Evolutionary conservation across 2,888 invertebrate species (phyloP).

Genomic region (Orthosia cruda): DNA sequence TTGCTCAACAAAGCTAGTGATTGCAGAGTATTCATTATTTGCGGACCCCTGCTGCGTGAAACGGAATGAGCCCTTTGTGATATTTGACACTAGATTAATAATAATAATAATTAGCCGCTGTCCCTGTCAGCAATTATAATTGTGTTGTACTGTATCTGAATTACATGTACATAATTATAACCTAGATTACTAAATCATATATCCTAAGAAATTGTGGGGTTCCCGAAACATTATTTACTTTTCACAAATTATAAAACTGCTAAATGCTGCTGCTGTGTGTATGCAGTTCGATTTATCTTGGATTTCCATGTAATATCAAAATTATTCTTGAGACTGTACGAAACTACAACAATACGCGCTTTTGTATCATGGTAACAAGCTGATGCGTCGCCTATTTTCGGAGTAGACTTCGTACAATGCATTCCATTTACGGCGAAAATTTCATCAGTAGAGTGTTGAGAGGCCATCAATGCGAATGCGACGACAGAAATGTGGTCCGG

Average conservation of each 20-base stretch:
- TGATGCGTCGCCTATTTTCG: neutral
- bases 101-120: neutral
- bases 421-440: neutral
- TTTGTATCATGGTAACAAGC: neutral
- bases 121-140: neutral
- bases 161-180: neutral
- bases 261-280: neutral
- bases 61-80: conserved; percentile 5
- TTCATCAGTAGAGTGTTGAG: neutral
- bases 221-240: neutral
- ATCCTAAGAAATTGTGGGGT: neutral
- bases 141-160: too few species aligned
- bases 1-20: conserved; percentile 15
- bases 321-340: neutral
- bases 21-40: neutral
- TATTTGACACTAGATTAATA: neutral
- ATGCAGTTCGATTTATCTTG: neutral
- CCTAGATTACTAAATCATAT: neutral
- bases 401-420: neutral
- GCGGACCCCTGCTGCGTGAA: neutral
- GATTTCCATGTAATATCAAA: neutral
- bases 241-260: neutral
- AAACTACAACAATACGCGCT: neutral
- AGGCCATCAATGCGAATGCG: neutral
- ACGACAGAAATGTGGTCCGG: neutral